Base-by-base conservation (phyloP, 2,888 invertebrate genomes). In the Zelleria hepariella region DNA sequence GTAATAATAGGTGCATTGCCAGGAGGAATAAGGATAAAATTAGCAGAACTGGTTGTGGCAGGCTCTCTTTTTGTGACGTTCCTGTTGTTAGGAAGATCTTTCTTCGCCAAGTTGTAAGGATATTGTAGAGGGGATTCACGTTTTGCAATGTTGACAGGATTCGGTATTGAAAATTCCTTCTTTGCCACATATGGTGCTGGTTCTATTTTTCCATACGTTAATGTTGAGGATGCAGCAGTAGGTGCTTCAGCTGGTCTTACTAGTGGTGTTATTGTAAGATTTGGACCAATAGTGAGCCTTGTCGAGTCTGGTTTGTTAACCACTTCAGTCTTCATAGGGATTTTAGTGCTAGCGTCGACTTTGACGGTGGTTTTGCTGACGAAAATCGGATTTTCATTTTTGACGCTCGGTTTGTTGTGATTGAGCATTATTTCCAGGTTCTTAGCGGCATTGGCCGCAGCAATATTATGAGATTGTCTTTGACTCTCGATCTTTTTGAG, bases 401-500 rank as follows among this genome's bases (percentile, higher is more conserved):
- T 86, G 5, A 69, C 58, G 60, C 61, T 72, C 23, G 68, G 59
- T 66, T 79, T 84, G 56, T 69, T 70, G 65, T 62, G 21, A 25
- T 58, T 48, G 5, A 18, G 32, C 32, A 3, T 42, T 32, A 27
- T 10, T 7, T 85, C 85, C 64, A 74, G 76, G 59, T 68, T 66
- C 68, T 83, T 86, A 10, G 75, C 68, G 58, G 72, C 68, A 10
- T 75, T n/a, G 0, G 55, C 21, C 21, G 57, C 42, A 6, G 24
- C 24, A n/a, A 47, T 42, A 23, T 18, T 57, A 21, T 47, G 71
- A 64, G 81, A 25, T 26, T 59, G 84, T 61, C 86, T 74, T 67
- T 86, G 83, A 61, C 80, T 86, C 62, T 85, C 86, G 60, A 87
- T 84, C 67, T 86, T 88, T 62, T 86, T 80, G 0, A 87, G 68